These are phyloP conservation scores for Asarcornis scutulata DNA, from an alignment of 2,113 vertebrate species.

Conservation along the genomic window DNA sequence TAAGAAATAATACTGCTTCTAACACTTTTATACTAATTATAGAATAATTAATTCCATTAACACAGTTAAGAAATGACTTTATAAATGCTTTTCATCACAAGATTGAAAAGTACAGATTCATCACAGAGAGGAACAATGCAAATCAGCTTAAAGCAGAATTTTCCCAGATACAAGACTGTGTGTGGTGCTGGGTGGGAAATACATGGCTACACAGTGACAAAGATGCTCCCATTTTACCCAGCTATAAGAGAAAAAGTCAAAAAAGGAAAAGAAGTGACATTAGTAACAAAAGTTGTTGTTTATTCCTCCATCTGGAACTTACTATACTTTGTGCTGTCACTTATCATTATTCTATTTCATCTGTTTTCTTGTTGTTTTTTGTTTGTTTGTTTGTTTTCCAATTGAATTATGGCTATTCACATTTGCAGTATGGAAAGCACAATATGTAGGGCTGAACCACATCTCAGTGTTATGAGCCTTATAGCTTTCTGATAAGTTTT, in stretches of 20 bases:
- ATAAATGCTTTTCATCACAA: neutral
- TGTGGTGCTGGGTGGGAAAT: neutral
- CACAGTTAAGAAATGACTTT: neutral
- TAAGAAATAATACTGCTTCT: neutral
- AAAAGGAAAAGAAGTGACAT: neutral
- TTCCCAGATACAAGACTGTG: neutral
- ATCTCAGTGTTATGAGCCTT: neutral
- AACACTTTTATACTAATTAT: neutral
- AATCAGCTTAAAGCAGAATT: neutral
- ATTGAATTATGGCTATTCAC: neutral
- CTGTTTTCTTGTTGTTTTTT: no score
- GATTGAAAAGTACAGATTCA: neutral
- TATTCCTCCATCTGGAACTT: neutral
- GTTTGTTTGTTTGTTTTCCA: no score
- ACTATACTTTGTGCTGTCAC: neutral
- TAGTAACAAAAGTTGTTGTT: neutral
- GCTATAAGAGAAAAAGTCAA: neutral
- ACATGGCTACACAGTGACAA: neutral
- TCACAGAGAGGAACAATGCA: neutral
- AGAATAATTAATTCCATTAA: neutral
- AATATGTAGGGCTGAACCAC: neutral
- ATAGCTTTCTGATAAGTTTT: neutral
- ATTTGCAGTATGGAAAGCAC: neutral
- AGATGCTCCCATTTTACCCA: fast-evolving
- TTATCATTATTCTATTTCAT: neutral